These are phyloP conservation scores for Meta bourneti DNA, from an alignment of 2,888 invertebrate species.

Conservation along the genomic window DNA sequence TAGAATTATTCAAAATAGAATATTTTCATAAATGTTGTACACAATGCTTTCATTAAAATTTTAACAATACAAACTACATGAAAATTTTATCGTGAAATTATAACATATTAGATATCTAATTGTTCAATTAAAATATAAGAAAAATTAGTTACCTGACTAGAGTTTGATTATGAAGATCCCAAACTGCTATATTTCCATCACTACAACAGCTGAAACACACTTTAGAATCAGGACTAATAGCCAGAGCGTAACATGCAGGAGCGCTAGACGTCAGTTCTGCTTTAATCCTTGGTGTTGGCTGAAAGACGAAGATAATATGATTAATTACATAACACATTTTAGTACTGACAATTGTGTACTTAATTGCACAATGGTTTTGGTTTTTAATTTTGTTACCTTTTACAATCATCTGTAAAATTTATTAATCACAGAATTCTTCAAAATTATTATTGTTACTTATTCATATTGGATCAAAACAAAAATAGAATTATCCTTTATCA, in stretches of 20 bases:
- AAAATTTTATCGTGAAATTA: too few species aligned
- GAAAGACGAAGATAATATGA: conserved; percentile 26
- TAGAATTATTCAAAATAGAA: too few species aligned
- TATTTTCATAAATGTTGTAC: too few species aligned
- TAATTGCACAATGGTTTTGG: not conserved
- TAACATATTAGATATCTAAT: too few species aligned
- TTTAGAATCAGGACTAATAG: conserved; percentile 96
- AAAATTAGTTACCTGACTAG: conserved; percentile 83
- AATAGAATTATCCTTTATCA: too few species aligned
- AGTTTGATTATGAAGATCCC: conserved; percentile 96
- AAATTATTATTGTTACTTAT: too few species aligned
- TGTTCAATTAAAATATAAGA: not conserved
- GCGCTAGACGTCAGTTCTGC: conserved; percentile 96
- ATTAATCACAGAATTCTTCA: too few species aligned
- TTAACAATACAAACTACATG: not conserved
- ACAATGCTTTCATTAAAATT: too few species aligned
- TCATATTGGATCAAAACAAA: too few species aligned
- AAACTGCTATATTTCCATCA: conserved; percentile 97
- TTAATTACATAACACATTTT: not conserved
- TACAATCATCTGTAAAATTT: too few species aligned
- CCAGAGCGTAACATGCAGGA: conserved; percentile 98
- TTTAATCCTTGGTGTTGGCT: conserved; percentile 90
- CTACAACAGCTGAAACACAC: conserved; percentile 98
- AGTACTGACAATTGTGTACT: not conserved
- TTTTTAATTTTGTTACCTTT: too few species aligned